phyloP scores from a whole-genome alignment of 2,888 invertebrate species.

The Tachina fera region DNA sequence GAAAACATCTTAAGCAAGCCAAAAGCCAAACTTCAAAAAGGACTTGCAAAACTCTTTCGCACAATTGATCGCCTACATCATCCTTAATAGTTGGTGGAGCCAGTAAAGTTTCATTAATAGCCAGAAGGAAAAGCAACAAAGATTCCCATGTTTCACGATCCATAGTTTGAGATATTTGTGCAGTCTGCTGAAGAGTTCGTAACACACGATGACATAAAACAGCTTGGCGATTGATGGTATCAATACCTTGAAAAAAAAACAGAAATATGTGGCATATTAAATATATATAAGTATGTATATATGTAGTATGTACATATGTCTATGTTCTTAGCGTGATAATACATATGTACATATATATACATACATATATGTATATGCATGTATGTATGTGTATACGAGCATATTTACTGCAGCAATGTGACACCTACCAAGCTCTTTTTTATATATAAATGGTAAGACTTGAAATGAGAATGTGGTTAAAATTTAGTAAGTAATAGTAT shows the following conservation, averaged over 20 bases:
- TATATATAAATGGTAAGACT: slow-evolving; percentile 96
- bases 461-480: slow-evolving; percentile 83
- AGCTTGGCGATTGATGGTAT: slow-evolving; percentile 96
- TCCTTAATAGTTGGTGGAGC: slow-evolving; percentile 97
- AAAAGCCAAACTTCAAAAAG: slow-evolving; percentile 92
- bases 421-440: slow-evolving; percentile 89
- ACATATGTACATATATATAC: background rate
- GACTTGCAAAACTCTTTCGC: slow-evolving; percentile 96
- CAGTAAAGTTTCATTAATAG: slow-evolving; percentile 94
- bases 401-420: slow-evolving; percentile 29
- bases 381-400: background rate
- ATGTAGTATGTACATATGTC: background rate
- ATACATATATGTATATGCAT: background rate
- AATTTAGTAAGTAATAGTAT: slow-evolving; percentile 52
- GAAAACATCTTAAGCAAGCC: slow-evolving; percentile 90
- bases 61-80: slow-evolving; percentile 97
- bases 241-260: slow-evolving; percentile 86
- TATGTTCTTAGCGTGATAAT: background rate
- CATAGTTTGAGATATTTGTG: slow-evolving; percentile 89
- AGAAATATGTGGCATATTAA: background rate
- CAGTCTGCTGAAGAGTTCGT: slow-evolving; percentile 91
- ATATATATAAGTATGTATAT: background rate
- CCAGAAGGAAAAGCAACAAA: slow-evolving; percentile 92
- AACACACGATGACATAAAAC: slow-evolving; percentile 96
- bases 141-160: slow-evolving; percentile 96